Evolutionary conservation across 2,888 invertebrate genomes (phyloP), one percentile per base, ranked within the genome.

Genomic region (Piscicola geometra): DNA sequence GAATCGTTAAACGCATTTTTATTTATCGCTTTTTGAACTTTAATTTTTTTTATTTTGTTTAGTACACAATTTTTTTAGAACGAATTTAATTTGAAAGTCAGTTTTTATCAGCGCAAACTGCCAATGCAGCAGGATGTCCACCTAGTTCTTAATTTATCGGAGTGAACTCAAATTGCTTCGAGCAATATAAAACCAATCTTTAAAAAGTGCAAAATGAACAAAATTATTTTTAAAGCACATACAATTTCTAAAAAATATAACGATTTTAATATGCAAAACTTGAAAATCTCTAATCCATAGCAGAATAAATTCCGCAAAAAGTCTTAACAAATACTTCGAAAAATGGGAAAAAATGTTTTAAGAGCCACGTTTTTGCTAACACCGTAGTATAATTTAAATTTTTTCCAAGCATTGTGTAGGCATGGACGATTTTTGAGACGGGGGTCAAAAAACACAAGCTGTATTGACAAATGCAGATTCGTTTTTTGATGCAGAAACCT

Each of bases 391-490:
- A 47, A 47, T 47, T 47, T 47, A n/a, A n/a, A n/a, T n/a, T n/a
- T n/a, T n/a, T n/a, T n/a, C n/a, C n/a, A n/a, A n/a, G n/a, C n/a
- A n/a, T n/a, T n/a, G n/a, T n/a, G n/a, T n/a, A n/a, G n/a, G n/a
- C n/a, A n/a, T n/a, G n/a, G n/a, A n/a, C n/a, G n/a, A n/a, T 41
- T 9, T 41, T 41, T 41, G 41, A 15, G 15, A 15, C 9, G 41
- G 15, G n/a, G 5, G n/a, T 56, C 60, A 15, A 56, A 56, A 56
- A 18, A 18, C 60, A 25, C 60, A n/a, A 18, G 25, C 5, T 9
- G 60, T 56, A 56, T 56, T 56, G 60, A n/a, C 60, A 56, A 21
- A 56, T 25, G 12, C n/a, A 21, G 60, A 56, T 56, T 56, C 60
- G 12, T 47, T 47, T 47, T 47, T 47, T 15, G 21, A 47, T 15